A percentile compares a stretch with the other conserved stretches of the same genome.
phyloP scores from a whole-genome alignment of 2,797 vertebrate genomes.

The Gambelia wislizenii region DNA sequence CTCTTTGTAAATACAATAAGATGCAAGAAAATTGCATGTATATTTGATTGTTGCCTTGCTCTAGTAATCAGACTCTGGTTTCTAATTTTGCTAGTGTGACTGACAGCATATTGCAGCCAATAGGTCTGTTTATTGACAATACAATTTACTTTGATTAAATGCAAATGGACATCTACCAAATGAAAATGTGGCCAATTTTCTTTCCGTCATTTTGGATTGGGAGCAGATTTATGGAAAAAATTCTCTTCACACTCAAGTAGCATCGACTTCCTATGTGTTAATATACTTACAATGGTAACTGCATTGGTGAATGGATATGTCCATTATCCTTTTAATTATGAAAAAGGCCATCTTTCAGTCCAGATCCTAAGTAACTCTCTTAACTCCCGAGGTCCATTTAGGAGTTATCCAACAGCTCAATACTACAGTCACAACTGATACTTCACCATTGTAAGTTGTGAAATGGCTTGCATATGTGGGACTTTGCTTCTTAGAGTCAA shows the following conservation, averaged over 20 bases:
- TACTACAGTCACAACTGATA: too few species aligned
- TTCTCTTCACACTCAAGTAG: not conserved
- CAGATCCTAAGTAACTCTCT: not conserved
- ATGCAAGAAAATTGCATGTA: not conserved
- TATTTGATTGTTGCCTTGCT: not conserved
- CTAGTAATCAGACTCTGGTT: not conserved
- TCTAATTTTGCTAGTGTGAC: not conserved
- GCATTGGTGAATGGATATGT: not conserved
- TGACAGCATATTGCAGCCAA: not conserved
- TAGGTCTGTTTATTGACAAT: too few species aligned
- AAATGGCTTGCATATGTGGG: not conserved
- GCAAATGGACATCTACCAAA: not conserved
- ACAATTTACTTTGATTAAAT: not conserved
- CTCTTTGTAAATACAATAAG: not conserved
- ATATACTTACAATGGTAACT: not conserved
- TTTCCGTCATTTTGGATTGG: not conserved
- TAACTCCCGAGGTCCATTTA: not conserved
- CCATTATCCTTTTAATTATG: not conserved
- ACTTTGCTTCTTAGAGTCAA: not conserved
- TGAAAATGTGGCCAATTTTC: not conserved
- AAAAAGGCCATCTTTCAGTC: not conserved
- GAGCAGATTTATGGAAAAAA: not conserved
- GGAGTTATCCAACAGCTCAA: not conserved
- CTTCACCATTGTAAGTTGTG: not conserved
- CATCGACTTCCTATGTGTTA: not conserved